Evolutionary conservation across 2,113 vertebrate genomes (phyloP).

Genomic region (Oncorhynchus tshawytscha): DNA sequence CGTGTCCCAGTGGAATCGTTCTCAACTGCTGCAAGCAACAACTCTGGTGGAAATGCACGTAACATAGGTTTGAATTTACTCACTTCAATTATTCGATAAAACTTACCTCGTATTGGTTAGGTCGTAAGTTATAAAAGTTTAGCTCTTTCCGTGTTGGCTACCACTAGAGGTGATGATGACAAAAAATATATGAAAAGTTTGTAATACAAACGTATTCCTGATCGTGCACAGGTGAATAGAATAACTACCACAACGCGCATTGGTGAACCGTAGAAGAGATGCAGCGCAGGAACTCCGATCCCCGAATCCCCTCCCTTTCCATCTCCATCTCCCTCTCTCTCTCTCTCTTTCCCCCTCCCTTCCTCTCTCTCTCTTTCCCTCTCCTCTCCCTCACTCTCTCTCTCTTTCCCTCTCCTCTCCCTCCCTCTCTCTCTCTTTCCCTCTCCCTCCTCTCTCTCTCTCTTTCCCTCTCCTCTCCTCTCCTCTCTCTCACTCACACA

Average conservation of each 20-base stretch:
- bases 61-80: constrained; percentile 31
- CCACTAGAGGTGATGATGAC: neutral
- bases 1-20: neutral
- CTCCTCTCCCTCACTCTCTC: neutral
- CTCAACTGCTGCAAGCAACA: neutral
- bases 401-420: constrained; percentile 7
- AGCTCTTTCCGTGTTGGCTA: constrained; percentile 1
- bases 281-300: constrained; percentile 36
- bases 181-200: neutral
- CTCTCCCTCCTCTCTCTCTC: neutral
- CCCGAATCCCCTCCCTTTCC: neutral
- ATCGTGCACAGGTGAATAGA: constrained; percentile 24
- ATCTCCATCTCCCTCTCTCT: constrained; percentile 14
- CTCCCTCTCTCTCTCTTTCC: constrained; percentile 11
- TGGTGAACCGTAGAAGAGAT: constrained; percentile 49
- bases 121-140: constrained; percentile 47
- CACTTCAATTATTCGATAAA: constrained; percentile 34
- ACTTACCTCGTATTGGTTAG: too few relatives aligned
- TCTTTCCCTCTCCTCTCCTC: neutral
- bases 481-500: neutral
- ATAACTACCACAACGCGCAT: constrained; percentile 48
- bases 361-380: too few relatives aligned
- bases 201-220: constrained; percentile 50
- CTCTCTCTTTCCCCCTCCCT: neutral
- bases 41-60: neutral